Base-by-base conservation (phyloP, 2,888 invertebrate genomes). In the Drosophila atroscutellata region DNA sequence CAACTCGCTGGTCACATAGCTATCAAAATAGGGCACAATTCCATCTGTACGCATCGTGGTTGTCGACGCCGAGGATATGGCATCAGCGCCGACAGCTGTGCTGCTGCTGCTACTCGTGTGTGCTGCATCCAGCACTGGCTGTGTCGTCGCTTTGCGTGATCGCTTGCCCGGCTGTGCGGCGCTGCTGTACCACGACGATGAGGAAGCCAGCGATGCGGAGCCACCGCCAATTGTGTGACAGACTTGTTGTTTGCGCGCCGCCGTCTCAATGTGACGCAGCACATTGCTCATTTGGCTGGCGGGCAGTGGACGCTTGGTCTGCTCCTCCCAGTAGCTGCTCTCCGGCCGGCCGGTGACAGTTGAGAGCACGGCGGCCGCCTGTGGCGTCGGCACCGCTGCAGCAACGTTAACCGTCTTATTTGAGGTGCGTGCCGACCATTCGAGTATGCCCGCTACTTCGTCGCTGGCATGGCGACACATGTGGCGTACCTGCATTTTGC, bases 381-480 rank as follows among this genome's bases (percentile, higher is more conserved):
- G 75, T 18, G 81, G 78, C 11, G 65, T 56, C 18, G 81, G 60
- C 45, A 77, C 77, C 7, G 88, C 77, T 24, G 69, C 63, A 2
- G 65, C 68, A n/a, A 8, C 8, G 13, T 75, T 59, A 15, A 62
- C 64, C 0, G 66, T 57, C 24, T 88, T 85, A 24, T 77, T 72
- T 6, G 86, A 88, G 28, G 70, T 83, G 3, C 96, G 94, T 72
- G 96, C 96, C 32, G 96, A 96, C 89, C 95, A 94, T 75, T 96
- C 96, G 78, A 97, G 95, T 62, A 97, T 95, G 7, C 96, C 96
- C 28, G 95, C 94, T 15, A 96, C 95, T 92, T 98, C 97, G 80
- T 96, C 96, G 59, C 96, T 95, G 32, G 96, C 94, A 92, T 97
- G 97, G 73, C 95, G 95, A 7, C 97, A 97, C 91, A 97, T 94